A percentile compares a stretch with the other conserved stretches of the same genome.
Evolutionary conservation across 1,140 invertebrate genomes (phyloP).

Genomic region (Apis laboriosa): DNA sequence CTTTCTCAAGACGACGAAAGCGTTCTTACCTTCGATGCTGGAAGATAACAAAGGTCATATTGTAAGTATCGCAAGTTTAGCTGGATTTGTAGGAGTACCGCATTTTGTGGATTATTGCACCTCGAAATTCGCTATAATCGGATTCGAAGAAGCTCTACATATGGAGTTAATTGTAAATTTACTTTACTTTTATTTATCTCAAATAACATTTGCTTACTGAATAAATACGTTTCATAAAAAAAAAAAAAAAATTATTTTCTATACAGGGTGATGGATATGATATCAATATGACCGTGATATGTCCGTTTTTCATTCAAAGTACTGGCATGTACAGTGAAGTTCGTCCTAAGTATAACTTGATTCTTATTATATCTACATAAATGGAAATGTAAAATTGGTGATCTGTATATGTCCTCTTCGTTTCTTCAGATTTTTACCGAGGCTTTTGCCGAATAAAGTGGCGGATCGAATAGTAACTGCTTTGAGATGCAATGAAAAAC

Average conservation of each 20-base stretch:
- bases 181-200: neutral
- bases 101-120: conserved; percentile 97
- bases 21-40: conserved; percentile 96
- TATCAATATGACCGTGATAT: conserved; percentile 93
- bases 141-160: conserved; percentile 93
- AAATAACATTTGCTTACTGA: neutral
- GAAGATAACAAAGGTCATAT: conserved; percentile 94
- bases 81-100: conserved; percentile 90
- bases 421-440: conserved; percentile 87
- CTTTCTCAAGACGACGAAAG: conserved; percentile 86
- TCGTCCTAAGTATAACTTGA: conserved; percentile 85
- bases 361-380: neutral
- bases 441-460: conserved; percentile 92
- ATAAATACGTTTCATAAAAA: no score
- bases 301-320: conserved; percentile 92
- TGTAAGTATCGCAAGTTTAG: conserved; percentile 96
- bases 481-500: conserved; percentile 89
- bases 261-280: conserved; percentile 82
- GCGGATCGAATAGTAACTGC: conserved; percentile 91
- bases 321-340: conserved; percentile 98
- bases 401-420: neutral
- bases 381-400: neutral
- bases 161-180: conserved; percentile 85
- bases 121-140: conserved; percentile 96
- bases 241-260: neutral